phyloP scores from a whole-genome alignment of 2,797 vertebrate genomes.

The Coranthus polyacanthus region DNA sequence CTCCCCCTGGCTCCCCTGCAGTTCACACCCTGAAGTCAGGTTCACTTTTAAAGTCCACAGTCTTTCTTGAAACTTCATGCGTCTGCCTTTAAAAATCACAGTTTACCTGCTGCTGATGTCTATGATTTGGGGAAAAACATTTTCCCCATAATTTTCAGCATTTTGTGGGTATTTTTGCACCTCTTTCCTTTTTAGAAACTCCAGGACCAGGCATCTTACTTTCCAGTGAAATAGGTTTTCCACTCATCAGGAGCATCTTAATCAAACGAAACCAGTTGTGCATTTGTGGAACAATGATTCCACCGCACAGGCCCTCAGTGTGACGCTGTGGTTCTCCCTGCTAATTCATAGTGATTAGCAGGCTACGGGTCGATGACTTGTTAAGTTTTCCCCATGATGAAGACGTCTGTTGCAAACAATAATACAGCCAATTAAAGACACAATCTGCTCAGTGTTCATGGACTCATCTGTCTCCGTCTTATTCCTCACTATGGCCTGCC shows the following conservation, averaged over 20 bases:
- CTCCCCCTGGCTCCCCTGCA: too few species aligned
- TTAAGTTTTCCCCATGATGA: constrained; percentile 66
- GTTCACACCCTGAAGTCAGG: too few species aligned
- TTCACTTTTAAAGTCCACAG: too few species aligned
- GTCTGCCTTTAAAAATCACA: too few species aligned
- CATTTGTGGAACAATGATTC: constrained; percentile 21
- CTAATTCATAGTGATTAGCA: constrained; percentile 72
- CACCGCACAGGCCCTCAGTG: constrained; percentile 14
- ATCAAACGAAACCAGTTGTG: constrained; percentile 8
- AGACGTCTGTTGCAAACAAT: constrained; percentile 71
- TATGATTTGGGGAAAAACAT: too few species aligned
- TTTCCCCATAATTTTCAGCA: too few species aligned
- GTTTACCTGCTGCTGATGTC: too few species aligned
- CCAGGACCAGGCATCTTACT: background rate
- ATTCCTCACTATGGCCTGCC: constrained; percentile 31
- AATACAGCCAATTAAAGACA: constrained; percentile 75
- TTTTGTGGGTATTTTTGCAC: too few species aligned
- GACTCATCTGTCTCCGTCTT: constrained; percentile 69
- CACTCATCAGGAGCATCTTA: constrained; percentile 1
- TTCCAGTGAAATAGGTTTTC: background rate
- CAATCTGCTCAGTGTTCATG: constrained; percentile 69
- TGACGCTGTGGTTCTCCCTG: constrained; percentile 37
- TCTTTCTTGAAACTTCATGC: too few species aligned
- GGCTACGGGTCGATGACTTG: constrained; percentile 68
- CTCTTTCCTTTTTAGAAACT: too few species aligned